Percentiles rank a stretch among this genome's conserved stretches.
Evolutionary conservation across 2,888 invertebrate species (phyloP).

Genomic region (Cynaeus angustus): DNA sequence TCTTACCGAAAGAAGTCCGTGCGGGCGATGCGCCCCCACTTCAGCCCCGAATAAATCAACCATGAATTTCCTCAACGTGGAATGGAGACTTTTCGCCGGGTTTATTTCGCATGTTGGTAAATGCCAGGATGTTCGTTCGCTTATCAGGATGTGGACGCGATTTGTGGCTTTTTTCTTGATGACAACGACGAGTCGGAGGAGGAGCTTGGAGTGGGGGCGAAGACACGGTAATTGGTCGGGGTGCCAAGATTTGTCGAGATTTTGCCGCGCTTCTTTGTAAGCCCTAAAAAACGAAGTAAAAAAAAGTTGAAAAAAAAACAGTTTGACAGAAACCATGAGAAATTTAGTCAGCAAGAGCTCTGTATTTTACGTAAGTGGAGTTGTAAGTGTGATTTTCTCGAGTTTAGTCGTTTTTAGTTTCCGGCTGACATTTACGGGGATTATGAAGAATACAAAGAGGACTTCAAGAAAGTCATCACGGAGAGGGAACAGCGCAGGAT

Average conservation of each 20-base stretch:
- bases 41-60: constrained; percentile 92
- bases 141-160: constrained; percentile 87
- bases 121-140: constrained; percentile 88
- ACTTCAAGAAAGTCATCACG: constrained; percentile 62
- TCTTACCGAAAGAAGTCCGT: constrained; percentile 81
- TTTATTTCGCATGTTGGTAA: constrained; percentile 92
- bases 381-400: not conserved
- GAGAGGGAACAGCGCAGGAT: constrained; percentile 25
- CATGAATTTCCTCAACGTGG: constrained; percentile 91
- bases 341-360: constrained; percentile 58
- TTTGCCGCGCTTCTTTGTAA: constrained; percentile 59
- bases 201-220: constrained; percentile 81
- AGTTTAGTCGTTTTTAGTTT: constrained; percentile 56
- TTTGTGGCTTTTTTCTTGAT: constrained; percentile 89
- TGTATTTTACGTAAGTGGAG: constrained; percentile 60
- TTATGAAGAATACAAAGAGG: constrained; percentile 65
- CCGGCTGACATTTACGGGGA: constrained; percentile 62
- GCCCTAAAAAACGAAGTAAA: constrained; percentile 56
- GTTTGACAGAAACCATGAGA: constrained; percentile 49
- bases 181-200: constrained; percentile 85
- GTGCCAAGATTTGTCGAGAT: constrained; percentile 77
- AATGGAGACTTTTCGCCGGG: constrained; percentile 89
- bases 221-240: constrained; percentile 81
- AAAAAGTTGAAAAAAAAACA: not conserved
- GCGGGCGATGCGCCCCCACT: constrained; percentile 87